These are phyloP conservation scores for Cnemophilus loriae DNA, from an alignment of 2,113 vertebrate species.

Conservation along the genomic window DNA sequence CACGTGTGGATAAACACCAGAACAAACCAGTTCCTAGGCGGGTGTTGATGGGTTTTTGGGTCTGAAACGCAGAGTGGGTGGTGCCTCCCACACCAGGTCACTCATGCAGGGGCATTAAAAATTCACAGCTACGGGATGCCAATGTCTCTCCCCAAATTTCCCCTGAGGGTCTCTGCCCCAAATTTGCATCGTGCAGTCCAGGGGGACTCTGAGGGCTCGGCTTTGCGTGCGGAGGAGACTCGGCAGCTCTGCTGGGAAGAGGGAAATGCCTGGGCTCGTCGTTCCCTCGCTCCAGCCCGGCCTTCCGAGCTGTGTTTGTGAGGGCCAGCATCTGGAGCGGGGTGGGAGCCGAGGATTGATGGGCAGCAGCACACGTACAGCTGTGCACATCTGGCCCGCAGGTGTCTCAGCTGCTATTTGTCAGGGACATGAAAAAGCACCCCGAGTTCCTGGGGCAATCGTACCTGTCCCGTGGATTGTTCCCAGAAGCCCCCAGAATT, in stretches of 20 bases:
- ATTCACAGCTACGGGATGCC: not conserved
- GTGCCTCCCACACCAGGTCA: not conserved
- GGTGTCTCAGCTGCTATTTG: slow-evolving; percentile 23
- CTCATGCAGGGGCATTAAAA: not conserved
- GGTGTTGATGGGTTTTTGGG: not conserved
- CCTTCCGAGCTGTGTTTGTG: not conserved
- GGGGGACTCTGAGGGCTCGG: not conserved
- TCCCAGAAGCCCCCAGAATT: not conserved
- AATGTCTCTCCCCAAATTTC: rapidly evolving
- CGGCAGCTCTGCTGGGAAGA: rapidly evolving
- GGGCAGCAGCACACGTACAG: not conserved
- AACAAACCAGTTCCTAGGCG: rapidly evolving
- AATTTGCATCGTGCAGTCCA: rapidly evolving
- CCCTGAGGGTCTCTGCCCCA: not conserved
- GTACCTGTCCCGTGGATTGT: not conserved
- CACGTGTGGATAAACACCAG: not conserved
- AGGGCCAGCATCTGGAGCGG: slow-evolving; percentile 8
- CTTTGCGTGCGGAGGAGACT: not conserved
- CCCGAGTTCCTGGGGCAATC: not conserved
- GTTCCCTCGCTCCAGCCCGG: not conserved
- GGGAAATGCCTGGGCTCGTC: not conserved
- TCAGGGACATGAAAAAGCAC: not conserved
- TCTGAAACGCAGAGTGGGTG: rapidly evolving
- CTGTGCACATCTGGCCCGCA: slow-evolving; percentile 55
- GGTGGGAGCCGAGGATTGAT: not conserved